Evolutionary conservation across 2,888 invertebrate genomes (phyloP), one percentile per base, ranked within the genome.

Genomic region (Ashinkailepas kermadecensis): DNA sequence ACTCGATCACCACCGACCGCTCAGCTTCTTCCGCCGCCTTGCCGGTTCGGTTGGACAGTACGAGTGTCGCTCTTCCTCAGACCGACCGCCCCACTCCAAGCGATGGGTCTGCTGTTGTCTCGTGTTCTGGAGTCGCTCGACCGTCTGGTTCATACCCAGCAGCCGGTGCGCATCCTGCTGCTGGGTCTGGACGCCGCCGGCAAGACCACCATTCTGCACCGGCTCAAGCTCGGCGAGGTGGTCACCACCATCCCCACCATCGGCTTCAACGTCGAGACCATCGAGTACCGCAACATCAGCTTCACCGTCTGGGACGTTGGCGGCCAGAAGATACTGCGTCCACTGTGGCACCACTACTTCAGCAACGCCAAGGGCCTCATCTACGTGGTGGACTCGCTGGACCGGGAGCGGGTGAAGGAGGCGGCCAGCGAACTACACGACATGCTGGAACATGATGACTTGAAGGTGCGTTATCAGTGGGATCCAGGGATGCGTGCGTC

Each of bases 231-330:
- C 18, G 74, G 74, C 21, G 74, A 74, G 56, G 74, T 74, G 54
- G 74, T 74, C 54, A 74, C 74, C 74, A 74, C 74, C 74, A 74
- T 74, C 74, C 74, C 74, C 74, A 74, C 74, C 54, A 74, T 74
- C 74, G 74, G 74, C 74, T 74, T 74, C 56, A 74, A 74, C 74
- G 74, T 74, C 21, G 74, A 74, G 56, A 74, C 74, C 39, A 56
- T 74, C 54, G 74, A 74, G 74, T 74, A 74, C 74, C 54, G 74
- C 39, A 65, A 65, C 65, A 65, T 74, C 74, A 23, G 74, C 74
- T 74, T 74, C 65, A 65, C 65, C 23, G 65, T 65, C 23, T 65
- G 65, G 65, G 65, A 65, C 65, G 65, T 65, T 0, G 65, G 65
- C 65, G 65, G 65, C 12, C 65, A 65, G 65, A 10, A n/a, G 65